Evolutionary conservation across 2,888 invertebrate genomes (phyloP).

Genomic region (Idaea aversata): DNA sequence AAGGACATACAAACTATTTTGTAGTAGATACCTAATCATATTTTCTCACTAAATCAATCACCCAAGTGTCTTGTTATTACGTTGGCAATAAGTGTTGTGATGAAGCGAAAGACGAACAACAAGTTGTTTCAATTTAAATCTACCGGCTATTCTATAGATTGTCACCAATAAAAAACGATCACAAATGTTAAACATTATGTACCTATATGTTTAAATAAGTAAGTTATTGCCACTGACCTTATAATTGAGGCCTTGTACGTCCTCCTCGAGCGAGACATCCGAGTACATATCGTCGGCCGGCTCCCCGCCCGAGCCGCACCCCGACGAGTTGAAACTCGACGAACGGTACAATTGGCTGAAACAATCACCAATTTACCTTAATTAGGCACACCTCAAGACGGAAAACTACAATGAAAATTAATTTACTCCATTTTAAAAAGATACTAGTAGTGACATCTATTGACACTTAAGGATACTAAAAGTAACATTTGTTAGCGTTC

Average conservation of each 20-base stretch:
- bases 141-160: not conserved
- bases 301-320: constrained; percentile 94
- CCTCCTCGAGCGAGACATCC: constrained; percentile 94
- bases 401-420: not conserved
- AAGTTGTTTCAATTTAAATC: not conserved
- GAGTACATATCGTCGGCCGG: constrained; percentile 97
- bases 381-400: constrained; percentile 12
- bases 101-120: not conserved
- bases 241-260: constrained; percentile 95
- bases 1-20: constrained; percentile 8
- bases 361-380: constrained; percentile 38
- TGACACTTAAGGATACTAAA: constrained; percentile 8
- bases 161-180: not conserved
- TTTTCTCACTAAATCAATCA: not conserved
- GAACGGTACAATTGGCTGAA: constrained; percentile 94
- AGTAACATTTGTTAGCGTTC: constrained; percentile 15
- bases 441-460: constrained; percentile 11
- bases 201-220: not conserved
- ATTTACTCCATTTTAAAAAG: constrained; percentile 17
- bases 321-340: constrained; percentile 95
- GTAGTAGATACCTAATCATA: constrained; percentile 6
- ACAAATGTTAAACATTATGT: not conserved
- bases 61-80: not conserved
- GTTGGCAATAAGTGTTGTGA: not conserved
- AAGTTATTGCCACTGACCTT: constrained; percentile 82